phyloP scores from a whole-genome alignment of 64 coral and sea anemone species.

The Stichodactyla helianthus region DNA sequence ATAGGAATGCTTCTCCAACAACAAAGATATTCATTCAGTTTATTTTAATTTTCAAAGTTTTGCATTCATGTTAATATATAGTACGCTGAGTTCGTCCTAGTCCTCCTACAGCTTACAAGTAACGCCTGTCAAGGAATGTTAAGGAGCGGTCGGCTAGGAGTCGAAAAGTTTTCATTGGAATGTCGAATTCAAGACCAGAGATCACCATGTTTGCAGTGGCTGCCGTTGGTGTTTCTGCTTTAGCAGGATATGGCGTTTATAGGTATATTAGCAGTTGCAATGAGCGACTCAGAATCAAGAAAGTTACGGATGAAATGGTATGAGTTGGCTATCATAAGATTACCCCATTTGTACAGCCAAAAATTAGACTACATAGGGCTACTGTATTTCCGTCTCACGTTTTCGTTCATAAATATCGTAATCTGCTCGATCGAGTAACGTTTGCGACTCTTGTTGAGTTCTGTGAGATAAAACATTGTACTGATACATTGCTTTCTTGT shows the following conservation, averaged over 20 bases:
- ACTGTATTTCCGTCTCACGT: no score
- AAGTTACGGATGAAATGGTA: conserved; percentile 54
- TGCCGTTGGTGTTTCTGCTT: conserved; percentile 43
- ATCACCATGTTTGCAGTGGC: conserved; percentile 58
- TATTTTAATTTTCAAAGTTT: no score
- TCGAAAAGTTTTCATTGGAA: conserved; percentile 8
- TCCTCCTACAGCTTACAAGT: not conserved
- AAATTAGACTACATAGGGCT: not conserved
- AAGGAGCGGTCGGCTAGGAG: not conserved
- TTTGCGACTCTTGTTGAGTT: not conserved
- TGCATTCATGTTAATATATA: no score
- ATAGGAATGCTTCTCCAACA: no score
- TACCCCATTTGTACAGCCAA: not conserved
- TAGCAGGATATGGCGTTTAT: conserved; percentile 57
- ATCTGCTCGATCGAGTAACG: not conserved
- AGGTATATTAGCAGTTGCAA: conserved; percentile 25
- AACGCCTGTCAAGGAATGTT: not conserved
- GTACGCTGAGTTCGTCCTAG: not conserved
- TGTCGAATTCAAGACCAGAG: conserved; percentile 22
- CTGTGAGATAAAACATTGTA: not conserved
- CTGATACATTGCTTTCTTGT: not conserved
- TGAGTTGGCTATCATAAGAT: not conserved
- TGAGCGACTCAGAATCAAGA: conserved; percentile 18
- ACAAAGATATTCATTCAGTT: no score
- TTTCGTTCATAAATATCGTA: no score